Conservation (phyloP, 2,888 invertebrate species). For the Bombylius discolor region DNA sequence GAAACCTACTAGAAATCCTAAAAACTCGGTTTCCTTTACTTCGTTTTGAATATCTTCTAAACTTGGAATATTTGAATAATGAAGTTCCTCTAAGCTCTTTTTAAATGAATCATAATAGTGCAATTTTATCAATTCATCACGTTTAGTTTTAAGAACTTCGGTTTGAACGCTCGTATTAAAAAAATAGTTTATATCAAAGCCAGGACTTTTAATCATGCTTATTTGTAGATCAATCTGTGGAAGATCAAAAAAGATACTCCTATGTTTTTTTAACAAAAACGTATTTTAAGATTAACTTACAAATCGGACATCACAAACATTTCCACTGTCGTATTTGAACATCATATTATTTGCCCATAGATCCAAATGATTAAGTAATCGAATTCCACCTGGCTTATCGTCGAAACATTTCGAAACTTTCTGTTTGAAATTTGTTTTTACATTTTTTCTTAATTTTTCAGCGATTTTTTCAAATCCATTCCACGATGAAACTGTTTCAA, state of each 20-base stretch:
- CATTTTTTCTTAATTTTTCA: constrained; percentile 6
- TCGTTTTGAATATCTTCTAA: background rate
- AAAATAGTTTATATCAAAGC: constrained; percentile 6
- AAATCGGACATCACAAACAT: background rate
- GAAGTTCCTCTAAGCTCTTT: background rate
- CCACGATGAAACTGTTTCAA: constrained; percentile 10
- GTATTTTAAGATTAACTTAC: no score
- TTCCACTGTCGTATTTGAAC: background rate
- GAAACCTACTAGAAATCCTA: background rate
- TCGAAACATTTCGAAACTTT: background rate
- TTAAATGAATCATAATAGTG: background rate
- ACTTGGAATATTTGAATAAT: background rate
- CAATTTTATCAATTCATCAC: background rate
- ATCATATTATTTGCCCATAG: background rate
- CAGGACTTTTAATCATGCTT: constrained; percentile 1
- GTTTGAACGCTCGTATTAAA: background rate
- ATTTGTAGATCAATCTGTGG: constrained; percentile 1
- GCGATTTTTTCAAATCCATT: constrained; percentile 11
- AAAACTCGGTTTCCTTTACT: background rate
- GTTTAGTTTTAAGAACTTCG: background rate
- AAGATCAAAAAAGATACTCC: background rate
- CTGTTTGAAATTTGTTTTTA: constrained; percentile 7
- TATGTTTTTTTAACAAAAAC: background rate
- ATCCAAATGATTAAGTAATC: background rate
- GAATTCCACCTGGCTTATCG: background rate